phyloP scores from a whole-genome alignment of 2,888 invertebrate genomes.

The Anagyrus pseudococci region DNA sequence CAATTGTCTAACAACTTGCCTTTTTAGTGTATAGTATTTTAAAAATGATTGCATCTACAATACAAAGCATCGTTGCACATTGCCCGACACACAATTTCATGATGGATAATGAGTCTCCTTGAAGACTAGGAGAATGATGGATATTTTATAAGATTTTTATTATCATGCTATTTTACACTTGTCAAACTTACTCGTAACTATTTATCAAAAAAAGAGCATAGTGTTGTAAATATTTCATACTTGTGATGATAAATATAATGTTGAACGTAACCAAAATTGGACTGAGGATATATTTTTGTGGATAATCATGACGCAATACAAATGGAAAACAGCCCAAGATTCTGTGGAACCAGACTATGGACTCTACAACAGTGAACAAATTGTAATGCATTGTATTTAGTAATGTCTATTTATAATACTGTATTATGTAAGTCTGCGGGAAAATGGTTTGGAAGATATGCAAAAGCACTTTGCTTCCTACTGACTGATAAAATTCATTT shows the following conservation, averaged over 20 bases:
- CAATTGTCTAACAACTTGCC: background rate
- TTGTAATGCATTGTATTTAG: conserved; percentile 15
- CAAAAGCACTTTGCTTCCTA: no score
- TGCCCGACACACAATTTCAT: conserved; percentile 1
- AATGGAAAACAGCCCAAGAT: conserved; percentile 14
- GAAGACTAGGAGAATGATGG: background rate
- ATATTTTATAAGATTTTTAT: background rate
- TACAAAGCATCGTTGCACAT: background rate
- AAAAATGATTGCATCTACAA: conserved; percentile 10
- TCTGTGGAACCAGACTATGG: conserved; percentile 10
- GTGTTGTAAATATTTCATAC: conserved; percentile 1
- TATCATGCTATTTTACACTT: background rate
- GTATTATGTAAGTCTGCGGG: no score
- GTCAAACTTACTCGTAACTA: conserved; percentile 3
- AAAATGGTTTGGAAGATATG: no score
- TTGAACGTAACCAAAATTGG: background rate
- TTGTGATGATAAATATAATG: background rate
- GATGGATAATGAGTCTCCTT: conserved; percentile 1
- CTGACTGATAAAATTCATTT: no score
- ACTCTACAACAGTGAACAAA: conserved; percentile 5
- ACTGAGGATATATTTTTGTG: conserved; percentile 3
- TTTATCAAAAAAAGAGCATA: background rate
- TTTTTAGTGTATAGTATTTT: conserved; percentile 13
- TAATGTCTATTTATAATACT: no score
- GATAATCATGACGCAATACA: background rate